These are phyloP conservation scores for Ctenodactylus gundi DNA, from an alignment of 2,113 vertebrate species.

Conservation along the genomic window DNA sequence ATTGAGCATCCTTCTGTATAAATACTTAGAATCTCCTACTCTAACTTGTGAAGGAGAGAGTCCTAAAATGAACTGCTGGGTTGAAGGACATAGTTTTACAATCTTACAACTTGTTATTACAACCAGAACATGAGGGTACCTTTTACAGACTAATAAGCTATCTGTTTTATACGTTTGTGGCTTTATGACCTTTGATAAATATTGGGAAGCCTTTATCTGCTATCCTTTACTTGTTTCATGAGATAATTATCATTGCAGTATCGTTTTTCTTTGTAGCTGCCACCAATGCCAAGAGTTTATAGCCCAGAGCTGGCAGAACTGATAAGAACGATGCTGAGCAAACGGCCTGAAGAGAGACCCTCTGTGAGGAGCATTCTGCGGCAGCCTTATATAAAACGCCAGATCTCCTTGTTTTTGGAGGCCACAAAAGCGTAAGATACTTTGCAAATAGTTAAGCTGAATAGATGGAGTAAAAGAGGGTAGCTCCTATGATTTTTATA, in stretches of 20 bases:
- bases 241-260: neutral
- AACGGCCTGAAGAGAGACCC: conserved; percentile 94
- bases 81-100: conserved; percentile 13
- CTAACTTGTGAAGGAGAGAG: neutral
- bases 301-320: conserved; percentile 92
- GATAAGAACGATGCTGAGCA: conserved; percentile 95
- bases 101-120: neutral
- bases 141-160: neutral
- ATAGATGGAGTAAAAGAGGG: neutral
- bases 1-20: neutral
- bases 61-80: neutral
- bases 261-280: conserved; percentile 86
- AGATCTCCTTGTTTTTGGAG: conserved; percentile 94
- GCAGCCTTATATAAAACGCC: conserved; percentile 94
- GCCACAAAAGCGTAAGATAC: conserved; percentile 92
- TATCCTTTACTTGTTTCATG: conserved; percentile 36
- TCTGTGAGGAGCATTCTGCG: conserved; percentile 93
- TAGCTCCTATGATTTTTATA: conserved; percentile 9
- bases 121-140: neutral
- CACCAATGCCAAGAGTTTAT: conserved; percentile 95
- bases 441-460: conserved; percentile 48
- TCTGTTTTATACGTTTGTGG: conserved; percentile 22
- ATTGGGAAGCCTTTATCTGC: conserved; percentile 13
- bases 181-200: neutral
- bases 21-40: conserved; percentile 15